Conservation (phyloP, 2,113 vertebrate genomes). For the Orientallactaga bullata region DNA sequence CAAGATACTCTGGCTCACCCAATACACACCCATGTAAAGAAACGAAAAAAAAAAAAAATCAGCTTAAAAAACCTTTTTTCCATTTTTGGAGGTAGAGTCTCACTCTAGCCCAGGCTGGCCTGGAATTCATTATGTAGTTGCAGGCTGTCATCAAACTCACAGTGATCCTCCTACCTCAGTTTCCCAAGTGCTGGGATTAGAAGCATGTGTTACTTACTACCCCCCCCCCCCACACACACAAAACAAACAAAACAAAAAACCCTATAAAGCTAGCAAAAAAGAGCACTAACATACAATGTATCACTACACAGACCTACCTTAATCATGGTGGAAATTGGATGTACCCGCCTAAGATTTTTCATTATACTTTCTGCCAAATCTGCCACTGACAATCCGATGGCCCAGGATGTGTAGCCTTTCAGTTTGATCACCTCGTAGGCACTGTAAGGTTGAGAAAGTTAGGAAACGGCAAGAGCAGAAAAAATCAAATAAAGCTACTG, state of each 20-base stretch:
- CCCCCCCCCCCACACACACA: neutral
- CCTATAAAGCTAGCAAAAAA: neutral
- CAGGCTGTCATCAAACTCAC: no score
- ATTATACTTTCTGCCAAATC: conserved; percentile 95
- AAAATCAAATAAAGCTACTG: neutral
- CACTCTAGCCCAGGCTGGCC: no score
- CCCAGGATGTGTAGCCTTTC: conserved; percentile 99
- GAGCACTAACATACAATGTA: neutral
- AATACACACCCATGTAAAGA: no score
- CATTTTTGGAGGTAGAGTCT: no score
- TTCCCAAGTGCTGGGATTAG: no score
- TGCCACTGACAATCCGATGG: conserved; percentile 97
- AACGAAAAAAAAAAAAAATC: no score
- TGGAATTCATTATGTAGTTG: no score
- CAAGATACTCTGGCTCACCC: no score
- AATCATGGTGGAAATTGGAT: conserved; percentile 97
- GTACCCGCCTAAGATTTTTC: conserved; percentile 96
- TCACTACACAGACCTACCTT: conserved; percentile 88
- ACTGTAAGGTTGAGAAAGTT: conserved; percentile 82
- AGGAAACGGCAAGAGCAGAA: neutral
- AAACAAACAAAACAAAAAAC: neutral
- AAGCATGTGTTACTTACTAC: no score
- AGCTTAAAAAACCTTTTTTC: no score
- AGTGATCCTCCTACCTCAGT: no score
- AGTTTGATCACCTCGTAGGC: conserved; percentile 99